Evolutionary conservation across 2,888 invertebrate genomes (phyloP).

Genomic region (Andrena haemorrhoa): DNA sequence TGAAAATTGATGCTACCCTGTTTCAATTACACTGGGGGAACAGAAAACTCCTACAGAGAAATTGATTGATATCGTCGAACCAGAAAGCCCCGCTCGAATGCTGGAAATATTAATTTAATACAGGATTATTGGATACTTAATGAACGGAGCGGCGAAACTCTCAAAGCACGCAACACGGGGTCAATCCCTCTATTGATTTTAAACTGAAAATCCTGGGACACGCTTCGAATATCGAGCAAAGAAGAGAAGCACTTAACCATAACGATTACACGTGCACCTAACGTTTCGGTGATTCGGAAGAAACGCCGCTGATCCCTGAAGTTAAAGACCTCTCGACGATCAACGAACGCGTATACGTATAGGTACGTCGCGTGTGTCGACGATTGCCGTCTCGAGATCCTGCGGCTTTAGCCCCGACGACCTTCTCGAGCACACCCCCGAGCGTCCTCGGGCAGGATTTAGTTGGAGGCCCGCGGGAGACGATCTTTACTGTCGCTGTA

Average conservation of each 20-base stretch:
- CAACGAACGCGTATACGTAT: not conserved
- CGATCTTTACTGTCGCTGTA: slow-evolving; percentile 48
- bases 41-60: slow-evolving; percentile 6
- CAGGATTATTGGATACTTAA: no score
- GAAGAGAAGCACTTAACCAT: not conserved
- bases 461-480: slow-evolving; percentile 19
- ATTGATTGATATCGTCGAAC: slow-evolving; percentile 30
- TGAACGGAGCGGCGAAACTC: no score
- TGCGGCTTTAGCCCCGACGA: slow-evolving; percentile 36
- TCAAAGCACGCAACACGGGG: no score
- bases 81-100: not conserved
- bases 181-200: no score
- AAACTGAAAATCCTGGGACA: no score
- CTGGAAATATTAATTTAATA: not conserved
- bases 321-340: not conserved
- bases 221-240: no score
- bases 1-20: slow-evolving; percentile 55
- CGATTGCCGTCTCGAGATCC: slow-evolving; percentile 27
- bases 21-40: slow-evolving; percentile 24
- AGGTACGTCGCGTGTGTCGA: slow-evolving; percentile 24
- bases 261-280: not conserved
- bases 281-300: not conserved
- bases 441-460: slow-evolving; percentile 43
- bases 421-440: slow-evolving; percentile 18
- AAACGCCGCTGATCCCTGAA: not conserved